Evolutionary conservation across 2,888 invertebrate species (phyloP), one percentile per base, ranked within the genome.

Genomic region (Drosophila pseudotalamancana): DNA sequence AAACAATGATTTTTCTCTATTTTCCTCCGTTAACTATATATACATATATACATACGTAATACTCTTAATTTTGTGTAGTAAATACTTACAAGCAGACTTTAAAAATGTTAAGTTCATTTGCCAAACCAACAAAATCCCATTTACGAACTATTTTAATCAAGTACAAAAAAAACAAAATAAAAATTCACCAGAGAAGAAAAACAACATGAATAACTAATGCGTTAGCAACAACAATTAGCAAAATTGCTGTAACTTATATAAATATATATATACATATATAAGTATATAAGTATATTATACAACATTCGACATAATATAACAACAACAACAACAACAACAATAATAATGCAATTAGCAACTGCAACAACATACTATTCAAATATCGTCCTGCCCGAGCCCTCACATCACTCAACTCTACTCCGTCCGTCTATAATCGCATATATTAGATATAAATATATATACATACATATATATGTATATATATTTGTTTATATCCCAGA

Each of bases 351-450:
- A 72, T 57, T 63, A 60, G 56, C 57, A 54, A 70, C 42, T 67
- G 53, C 51, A 60, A 63, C 60, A 72, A 61, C 81, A 81, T 77
- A 84, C 70, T 81, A 43, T 70, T 72, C 69, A 65, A 87, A 66
- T 65, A 81, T 76, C 78, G 76, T 78, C 84, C 80, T 83, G 86
- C 83, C 86, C 86, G 88, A 87, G 80, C 88, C 88, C 88, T 85
- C 79, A 85, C 77, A 82, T 87, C 65, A 76, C 54, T 68, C 65
- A 57, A 66, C 64, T 54, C 51, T 55, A 56, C 54, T 72, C 31
- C 43, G 56, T 75, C 51, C 60, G 49, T 50, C 34, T 53, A 42
- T 27, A 27, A 35, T n/a, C 14, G 29, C 43, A 53, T 40, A 51
- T 35, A 32, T 6, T n/a, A 6, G 40, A 40, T 27, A 29, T 27